These are phyloP conservation scores for Drosophila meridionalis DNA, from an alignment of 2,888 invertebrate species.

Conservation along the genomic window DNA sequence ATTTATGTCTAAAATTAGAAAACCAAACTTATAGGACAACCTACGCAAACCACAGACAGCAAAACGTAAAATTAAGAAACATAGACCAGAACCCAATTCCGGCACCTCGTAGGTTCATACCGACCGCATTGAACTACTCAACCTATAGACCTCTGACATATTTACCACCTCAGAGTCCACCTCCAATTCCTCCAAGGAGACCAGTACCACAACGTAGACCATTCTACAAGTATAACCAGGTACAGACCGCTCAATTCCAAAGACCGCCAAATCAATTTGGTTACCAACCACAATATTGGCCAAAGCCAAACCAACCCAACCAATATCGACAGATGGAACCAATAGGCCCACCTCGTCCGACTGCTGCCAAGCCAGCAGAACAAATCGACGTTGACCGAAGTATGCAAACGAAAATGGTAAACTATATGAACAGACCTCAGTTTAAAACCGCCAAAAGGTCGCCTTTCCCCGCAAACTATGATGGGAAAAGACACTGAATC, in stretches of 20 bases:
- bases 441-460: not conserved
- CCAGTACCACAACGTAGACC: not conserved
- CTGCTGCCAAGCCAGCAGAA: not conserved
- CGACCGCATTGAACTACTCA: no score
- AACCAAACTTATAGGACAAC: no score
- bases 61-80: no score
- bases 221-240: not conserved
- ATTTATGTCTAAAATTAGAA: no score
- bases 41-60: no score
- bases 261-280: not conserved
- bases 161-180: no score
- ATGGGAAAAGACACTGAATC: not conserved
- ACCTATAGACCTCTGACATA: no score
- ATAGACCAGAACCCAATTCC: no score
- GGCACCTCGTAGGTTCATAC: no score
- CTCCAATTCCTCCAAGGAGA: no score
- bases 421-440: not conserved
- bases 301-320: not conserved
- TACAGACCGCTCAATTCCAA: not conserved
- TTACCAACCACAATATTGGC: not conserved
- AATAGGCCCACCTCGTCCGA: not conserved
- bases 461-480: not conserved
- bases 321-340: conserved; percentile 1
- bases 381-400: not conserved
- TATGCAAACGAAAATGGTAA: not conserved